phyloP scores from a whole-genome alignment of 2,113 vertebrate genomes.

The Thinocorus orbignyianus region DNA sequence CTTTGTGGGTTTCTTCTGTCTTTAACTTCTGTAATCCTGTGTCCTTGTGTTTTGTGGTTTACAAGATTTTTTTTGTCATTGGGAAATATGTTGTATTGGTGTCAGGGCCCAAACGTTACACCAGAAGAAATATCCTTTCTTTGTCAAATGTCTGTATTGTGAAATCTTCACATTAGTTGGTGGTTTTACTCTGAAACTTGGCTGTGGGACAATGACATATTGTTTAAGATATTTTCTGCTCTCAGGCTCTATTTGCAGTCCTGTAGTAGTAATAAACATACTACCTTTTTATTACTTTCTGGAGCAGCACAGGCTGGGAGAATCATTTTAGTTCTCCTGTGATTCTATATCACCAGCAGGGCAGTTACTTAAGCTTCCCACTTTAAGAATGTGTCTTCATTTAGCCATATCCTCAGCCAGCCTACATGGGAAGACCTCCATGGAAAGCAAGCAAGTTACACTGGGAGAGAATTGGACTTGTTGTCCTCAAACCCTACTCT shows the following conservation, averaged over 20 bases:
- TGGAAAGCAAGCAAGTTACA: background rate
- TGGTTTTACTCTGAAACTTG: conserved; percentile 41
- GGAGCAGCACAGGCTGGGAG: background rate
- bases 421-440: background rate
- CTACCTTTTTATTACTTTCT: background rate
- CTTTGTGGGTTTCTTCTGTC: conserved; percentile 46
- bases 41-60: conserved; percentile 46
- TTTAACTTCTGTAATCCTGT: conserved; percentile 43
- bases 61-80: conserved; percentile 32
- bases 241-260: background rate
- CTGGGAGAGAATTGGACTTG: background rate
- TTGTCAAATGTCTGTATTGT: conserved; percentile 46
- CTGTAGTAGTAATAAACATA: background rate
- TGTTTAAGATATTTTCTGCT: background rate
- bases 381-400: background rate
- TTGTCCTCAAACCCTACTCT: background rate
- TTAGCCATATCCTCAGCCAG: background rate
- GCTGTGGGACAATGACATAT: background rate
- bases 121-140: conserved; percentile 38
- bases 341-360: background rate
- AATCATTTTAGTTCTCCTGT: background rate
- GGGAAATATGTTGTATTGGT: conserved; percentile 13
- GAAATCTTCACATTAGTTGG: conserved; percentile 49
- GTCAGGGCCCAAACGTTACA: background rate
- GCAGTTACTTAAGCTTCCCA: background rate